Conservation (phyloP, 2,113 vertebrate species). For the Gracilinanus agilis region DNA sequence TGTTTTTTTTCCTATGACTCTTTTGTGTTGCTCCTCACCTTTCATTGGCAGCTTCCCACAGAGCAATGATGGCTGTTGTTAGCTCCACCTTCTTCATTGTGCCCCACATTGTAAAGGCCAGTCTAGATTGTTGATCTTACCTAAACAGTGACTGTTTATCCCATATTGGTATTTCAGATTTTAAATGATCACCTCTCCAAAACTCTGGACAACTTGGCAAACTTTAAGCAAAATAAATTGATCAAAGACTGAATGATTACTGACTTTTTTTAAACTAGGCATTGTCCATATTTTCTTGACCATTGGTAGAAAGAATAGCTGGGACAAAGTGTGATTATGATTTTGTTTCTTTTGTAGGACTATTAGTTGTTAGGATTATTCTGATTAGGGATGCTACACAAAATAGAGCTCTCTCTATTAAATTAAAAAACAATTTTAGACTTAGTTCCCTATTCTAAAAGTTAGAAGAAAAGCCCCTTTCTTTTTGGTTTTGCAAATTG, state of each 20-base stretch:
- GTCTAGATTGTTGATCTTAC: neutral
- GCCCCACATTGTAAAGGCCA: neutral
- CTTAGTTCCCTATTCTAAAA: slow-evolving; percentile 47
- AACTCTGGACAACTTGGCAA: slow-evolving; percentile 35
- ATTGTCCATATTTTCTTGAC: neutral
- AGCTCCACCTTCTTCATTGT: neutral
- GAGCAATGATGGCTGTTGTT: neutral
- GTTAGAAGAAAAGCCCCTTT: slow-evolving; percentile 40
- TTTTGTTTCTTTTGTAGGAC: neutral
- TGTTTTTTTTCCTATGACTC: slow-evolving; percentile 31
- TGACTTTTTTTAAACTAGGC: slow-evolving; percentile 21
- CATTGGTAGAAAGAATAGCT: slow-evolving; percentile 39
- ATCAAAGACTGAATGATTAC: slow-evolving; percentile 4
- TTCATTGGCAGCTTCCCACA: slow-evolving; percentile 21
- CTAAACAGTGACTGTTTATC: neutral
- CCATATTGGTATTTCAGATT: neutral
- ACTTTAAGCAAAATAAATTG: slow-evolving; percentile 12
- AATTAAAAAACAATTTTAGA: slow-evolving; percentile 26
- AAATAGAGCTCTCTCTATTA: neutral
- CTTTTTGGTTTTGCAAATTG: slow-evolving; percentile 40
- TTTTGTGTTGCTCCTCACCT: neutral
- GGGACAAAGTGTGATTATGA: neutral
- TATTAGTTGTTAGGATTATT: neutral
- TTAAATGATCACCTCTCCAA: slow-evolving; percentile 39
- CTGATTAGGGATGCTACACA: neutral